Evolutionary conservation across 2,113 vertebrate species (phyloP).

Genomic region (Oenanthe melanoleuca): DNA sequence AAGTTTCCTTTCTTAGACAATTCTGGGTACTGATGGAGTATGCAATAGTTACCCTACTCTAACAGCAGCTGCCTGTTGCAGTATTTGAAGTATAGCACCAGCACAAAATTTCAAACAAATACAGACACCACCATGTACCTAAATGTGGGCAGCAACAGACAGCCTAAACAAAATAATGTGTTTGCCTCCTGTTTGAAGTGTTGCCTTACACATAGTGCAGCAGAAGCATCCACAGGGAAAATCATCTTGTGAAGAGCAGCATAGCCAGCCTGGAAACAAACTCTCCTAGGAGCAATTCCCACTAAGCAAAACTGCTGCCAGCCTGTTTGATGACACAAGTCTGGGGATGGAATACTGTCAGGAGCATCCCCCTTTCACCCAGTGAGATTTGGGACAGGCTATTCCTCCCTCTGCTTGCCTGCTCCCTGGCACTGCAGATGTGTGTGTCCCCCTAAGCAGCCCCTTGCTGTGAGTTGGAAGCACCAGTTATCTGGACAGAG

Average conservation of each 20-base stretch:
- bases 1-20: neutral
- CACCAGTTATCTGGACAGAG: neutral
- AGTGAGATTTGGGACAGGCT: neutral
- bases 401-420: neutral
- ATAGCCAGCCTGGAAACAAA: neutral
- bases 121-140: neutral
- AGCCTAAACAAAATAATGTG: neutral
- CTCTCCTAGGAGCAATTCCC: neutral
- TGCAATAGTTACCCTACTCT: neutral
- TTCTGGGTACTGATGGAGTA: neutral
- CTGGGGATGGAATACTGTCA: fast-evolving
- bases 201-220: neutral
- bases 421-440: neutral
- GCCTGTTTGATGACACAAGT: neutral
- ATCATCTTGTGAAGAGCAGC: neutral
- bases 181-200: neutral
- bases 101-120: neutral
- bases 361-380: neutral
- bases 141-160: neutral
- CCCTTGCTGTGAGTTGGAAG: neutral
- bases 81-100: neutral
- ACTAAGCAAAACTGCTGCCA: neutral
- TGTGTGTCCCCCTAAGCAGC: fast-evolving
- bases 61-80: neutral
- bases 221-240: neutral